phyloP scores from a whole-genome alignment of 2,113 vertebrate species.

The Bubo scandiacus region DNA sequence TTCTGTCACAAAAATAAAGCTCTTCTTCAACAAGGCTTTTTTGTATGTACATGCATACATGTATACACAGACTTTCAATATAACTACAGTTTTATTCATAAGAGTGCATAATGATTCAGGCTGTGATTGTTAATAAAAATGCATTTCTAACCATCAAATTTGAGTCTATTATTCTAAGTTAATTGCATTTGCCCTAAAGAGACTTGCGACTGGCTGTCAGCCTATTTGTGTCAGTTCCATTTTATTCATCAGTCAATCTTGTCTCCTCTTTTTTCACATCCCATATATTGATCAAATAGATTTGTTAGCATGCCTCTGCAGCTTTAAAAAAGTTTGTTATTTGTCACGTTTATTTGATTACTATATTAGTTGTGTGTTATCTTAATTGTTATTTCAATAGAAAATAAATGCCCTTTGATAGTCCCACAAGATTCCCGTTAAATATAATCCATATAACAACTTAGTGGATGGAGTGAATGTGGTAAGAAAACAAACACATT shows the following conservation, averaged over 20 bases:
- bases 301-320: constrained; percentile 68
- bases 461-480: neutral
- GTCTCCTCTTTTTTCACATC: constrained; percentile 74
- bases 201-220: constrained; percentile 82
- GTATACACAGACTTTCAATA: constrained; percentile 67
- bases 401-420: constrained; percentile 67
- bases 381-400: constrained; percentile 74
- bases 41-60: constrained; percentile 42
- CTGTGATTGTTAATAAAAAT: constrained; percentile 83
- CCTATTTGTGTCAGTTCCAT: constrained; percentile 83
- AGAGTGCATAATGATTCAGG: constrained; percentile 76
- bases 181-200: constrained; percentile 88
- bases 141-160: constrained; percentile 84
- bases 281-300: constrained; percentile 81
- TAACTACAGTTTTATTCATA: constrained; percentile 79
- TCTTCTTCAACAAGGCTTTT: constrained; percentile 33
- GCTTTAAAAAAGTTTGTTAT: constrained; percentile 64
- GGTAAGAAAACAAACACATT: constrained; percentile 52
- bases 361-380: constrained; percentile 58
- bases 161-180: constrained; percentile 87
- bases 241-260: constrained; percentile 83
- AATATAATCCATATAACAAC: constrained; percentile 48
- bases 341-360: constrained; percentile 70
- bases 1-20: constrained; percentile 59
- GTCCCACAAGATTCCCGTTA: constrained; percentile 50